These are phyloP conservation scores for Anarsia innoxiella DNA, from an alignment of 2,888 invertebrate genomes.

Conservation along the genomic window DNA sequence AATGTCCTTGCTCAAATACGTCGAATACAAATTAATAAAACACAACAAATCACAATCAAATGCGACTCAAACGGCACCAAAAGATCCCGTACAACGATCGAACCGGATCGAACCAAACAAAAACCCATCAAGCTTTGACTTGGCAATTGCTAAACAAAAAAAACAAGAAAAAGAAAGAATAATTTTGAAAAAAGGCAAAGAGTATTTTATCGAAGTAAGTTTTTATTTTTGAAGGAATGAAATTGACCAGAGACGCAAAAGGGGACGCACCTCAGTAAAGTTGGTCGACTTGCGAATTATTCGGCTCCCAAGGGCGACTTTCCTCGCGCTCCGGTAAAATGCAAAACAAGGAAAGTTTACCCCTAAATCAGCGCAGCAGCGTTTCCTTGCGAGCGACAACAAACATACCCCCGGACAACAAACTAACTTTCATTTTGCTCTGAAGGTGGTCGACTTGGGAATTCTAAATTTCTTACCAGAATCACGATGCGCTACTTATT, in stretches of 20 bases:
- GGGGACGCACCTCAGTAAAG: constrained; percentile 53
- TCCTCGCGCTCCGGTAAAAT: constrained; percentile 58
- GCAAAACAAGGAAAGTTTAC: constrained; percentile 67
- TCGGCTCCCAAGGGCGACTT: constrained; percentile 64
- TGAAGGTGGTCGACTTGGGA: constrained; percentile 27
- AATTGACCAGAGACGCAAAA: constrained; percentile 46
- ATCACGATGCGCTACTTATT: constrained; percentile 17
- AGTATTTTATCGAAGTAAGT: too few relatives aligned
- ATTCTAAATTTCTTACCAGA: constrained; percentile 32
- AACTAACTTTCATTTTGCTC: constrained; percentile 58
- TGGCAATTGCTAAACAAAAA: too few relatives aligned
- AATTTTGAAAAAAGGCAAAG: too few relatives aligned
- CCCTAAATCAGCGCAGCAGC: constrained; percentile 60
- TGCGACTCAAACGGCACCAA: too few relatives aligned
- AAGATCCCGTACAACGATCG: too few relatives aligned
- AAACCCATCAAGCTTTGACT: too few relatives aligned
- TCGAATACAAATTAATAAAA: too few relatives aligned
- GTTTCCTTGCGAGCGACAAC: constrained; percentile 38
- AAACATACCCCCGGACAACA: constrained; percentile 42
- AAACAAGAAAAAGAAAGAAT: too few relatives aligned
- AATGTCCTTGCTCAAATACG: too few relatives aligned
- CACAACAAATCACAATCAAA: too few relatives aligned
- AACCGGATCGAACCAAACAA: too few relatives aligned
- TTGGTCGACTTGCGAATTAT: constrained; percentile 61
- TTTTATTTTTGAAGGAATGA: too few relatives aligned